Conservation (phyloP, 2,113 vertebrate genomes). For the Thunnus maccoyii region DNA sequence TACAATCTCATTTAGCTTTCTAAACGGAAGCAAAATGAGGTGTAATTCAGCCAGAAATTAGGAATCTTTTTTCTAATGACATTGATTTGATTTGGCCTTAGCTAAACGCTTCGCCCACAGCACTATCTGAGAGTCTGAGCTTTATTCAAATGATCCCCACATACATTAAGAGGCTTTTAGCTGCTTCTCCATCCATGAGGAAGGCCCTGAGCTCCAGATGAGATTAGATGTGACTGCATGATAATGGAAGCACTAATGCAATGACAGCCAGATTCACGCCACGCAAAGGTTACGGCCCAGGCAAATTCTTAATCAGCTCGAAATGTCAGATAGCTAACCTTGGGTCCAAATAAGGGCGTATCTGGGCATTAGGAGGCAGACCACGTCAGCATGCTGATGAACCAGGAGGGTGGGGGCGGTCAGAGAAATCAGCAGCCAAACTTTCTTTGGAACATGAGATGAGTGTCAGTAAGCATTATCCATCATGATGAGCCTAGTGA, state of each 20-base stretch:
- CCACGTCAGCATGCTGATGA: slow-evolving; percentile 57
- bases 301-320: slow-evolving; percentile 82
- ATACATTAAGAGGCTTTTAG: slow-evolving; percentile 73
- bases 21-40: slow-evolving; percentile 36
- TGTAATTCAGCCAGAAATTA: slow-evolving; percentile 46
- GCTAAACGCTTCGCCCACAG: slow-evolving; percentile 53
- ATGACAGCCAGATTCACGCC: slow-evolving; percentile 71
- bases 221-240: slow-evolving; percentile 84
- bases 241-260: slow-evolving; percentile 83
- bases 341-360: slow-evolving; percentile 72
- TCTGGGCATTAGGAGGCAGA: slow-evolving; percentile 59
- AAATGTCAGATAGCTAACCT: slow-evolving; percentile 82
- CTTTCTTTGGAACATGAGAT: slow-evolving; percentile 46
- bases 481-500: background rate
- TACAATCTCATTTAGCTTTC: slow-evolving; percentile 34
- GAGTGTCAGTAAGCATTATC: slow-evolving; percentile 5
- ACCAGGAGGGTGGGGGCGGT: background rate
- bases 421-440: slow-evolving; percentile 27
- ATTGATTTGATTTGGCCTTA: slow-evolving; percentile 55
- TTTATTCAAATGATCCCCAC: slow-evolving; percentile 65
- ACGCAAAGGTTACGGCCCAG: slow-evolving; percentile 77
- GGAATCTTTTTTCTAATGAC: slow-evolving; percentile 42
- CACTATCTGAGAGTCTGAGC: slow-evolving; percentile 39
- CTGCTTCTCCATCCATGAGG: slow-evolving; percentile 34
- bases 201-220: slow-evolving; percentile 61